Conservation (phyloP, 2,888 invertebrate species). For the Graphium colonna region DNA sequence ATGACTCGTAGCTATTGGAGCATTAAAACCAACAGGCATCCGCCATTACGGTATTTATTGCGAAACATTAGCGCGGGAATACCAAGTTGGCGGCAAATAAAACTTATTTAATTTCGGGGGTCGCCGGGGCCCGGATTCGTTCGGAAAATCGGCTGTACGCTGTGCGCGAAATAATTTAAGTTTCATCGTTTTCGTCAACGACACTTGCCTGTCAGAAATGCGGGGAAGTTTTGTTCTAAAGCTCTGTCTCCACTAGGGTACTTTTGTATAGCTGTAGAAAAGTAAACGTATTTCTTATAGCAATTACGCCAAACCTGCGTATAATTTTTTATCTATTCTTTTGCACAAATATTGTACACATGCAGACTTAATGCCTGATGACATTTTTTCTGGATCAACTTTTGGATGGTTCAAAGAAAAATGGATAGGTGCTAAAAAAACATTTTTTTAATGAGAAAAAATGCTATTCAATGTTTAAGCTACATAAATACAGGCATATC, state of each 20-base stretch:
- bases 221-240: slow-evolving; percentile 21
- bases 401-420: no score
- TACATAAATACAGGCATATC: no score
- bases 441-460: no score
- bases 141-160: slow-evolving; percentile 19
- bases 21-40: neutral
- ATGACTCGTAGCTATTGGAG: neutral
- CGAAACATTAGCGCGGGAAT: slow-evolving; percentile 15
- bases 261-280: no score
- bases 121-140: slow-evolving; percentile 19
- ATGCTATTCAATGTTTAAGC: no score
- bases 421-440: no score
- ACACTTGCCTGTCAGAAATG: slow-evolving; percentile 24
- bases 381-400: no score
- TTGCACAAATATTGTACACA: no score
- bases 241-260: neutral
- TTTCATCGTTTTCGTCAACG: slow-evolving; percentile 24
- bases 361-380: no score
- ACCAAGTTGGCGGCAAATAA: slow-evolving; percentile 22
- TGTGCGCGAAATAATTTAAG: slow-evolving; percentile 23
- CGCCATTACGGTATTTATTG: slow-evolving; percentile 12
- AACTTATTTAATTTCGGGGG: slow-evolving; percentile 24
- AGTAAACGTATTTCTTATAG: no score
- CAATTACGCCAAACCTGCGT: no score
- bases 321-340: no score